Base-by-base conservation (phyloP, 1,140 invertebrate species). In the Brachionus calyciflorus region DNA sequence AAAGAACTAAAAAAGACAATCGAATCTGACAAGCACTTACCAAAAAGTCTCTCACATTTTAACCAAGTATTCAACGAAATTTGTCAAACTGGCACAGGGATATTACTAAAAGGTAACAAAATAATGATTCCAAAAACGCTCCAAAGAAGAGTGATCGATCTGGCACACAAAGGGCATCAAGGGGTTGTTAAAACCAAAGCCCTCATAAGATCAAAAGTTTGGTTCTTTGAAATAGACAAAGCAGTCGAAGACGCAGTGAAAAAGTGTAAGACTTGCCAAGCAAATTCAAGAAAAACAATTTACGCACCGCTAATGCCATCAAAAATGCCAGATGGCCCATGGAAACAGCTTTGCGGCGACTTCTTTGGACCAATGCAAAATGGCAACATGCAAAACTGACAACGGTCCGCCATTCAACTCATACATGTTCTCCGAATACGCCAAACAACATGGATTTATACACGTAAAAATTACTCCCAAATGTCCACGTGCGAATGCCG, bases 391-490 rank as follows among this genome's bases (percentile, higher is more conserved):
- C n/a, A 53, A 76, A 60, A 77, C 24, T 30, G 78, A 80, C 63
- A 79, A 78, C 69, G 78, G 78, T 14, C 77, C 78, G 30, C 75
- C 77, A 60, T 80, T 79, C 37, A 79, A 73, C 28, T 70, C 76
- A 4, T 24, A 30, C 19, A 57, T 63, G n/a, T 79, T 79, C 49
- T 19, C 30, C 14, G 26, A 75, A 33, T 80, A 69, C 69, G 51
- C 63, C 4, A 76, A 70, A 41, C 26, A 77, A 40, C 12, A 65
- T 19, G 76, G 76, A 28, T 78, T 80, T 28, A 48, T 10, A 10
- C 77, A 79, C 57, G 63, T 37, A 24, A 46, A 33, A 60, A 70
- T 77, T 78, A 80, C 77, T 17, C 78, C 77, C 46, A 14, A 33
- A 53, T 53, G 63, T 40, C 57, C 78, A 37, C 53, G 33, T 24